A percentile compares a stretch with the other conserved stretches of the same genome.
Evolutionary conservation across 2,797 vertebrate species (phyloP).

Genomic region (Limnodromus scolopaceus): DNA sequence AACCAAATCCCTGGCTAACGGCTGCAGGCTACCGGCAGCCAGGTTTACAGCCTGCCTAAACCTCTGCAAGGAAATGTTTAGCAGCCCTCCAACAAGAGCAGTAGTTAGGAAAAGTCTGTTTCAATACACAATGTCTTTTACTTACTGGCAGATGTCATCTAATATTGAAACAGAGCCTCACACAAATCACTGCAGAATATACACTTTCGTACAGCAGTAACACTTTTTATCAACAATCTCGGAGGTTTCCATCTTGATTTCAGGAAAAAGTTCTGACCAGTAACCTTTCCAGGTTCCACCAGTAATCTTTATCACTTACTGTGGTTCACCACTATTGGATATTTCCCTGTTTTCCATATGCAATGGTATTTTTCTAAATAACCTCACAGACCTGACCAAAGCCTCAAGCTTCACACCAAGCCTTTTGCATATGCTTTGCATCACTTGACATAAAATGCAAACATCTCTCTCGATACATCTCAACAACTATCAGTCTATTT

Average conservation of each 20-base stretch:
- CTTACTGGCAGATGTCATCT: not conserved
- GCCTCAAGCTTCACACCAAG: not conserved
- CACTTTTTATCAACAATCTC: not conserved
- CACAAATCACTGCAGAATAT: not conserved
- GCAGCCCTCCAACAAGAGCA: not conserved
- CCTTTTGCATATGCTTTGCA: not conserved
- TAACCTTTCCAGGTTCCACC: not conserved
- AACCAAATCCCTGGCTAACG: not conserved
- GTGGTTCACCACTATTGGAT: not conserved
- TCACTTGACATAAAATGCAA: not conserved
- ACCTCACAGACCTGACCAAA: not conserved
- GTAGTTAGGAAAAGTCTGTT: not conserved
- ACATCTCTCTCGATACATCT: not conserved
- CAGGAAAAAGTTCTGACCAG: not conserved
- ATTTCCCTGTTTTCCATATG: not conserved
- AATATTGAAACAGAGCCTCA: not conserved
- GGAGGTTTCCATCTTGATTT: not conserved
- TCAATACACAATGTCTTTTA: not conserved
- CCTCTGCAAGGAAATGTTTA: not conserved
- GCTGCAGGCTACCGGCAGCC: not conserved
- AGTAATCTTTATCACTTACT: not conserved
- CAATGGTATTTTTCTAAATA: not conserved
- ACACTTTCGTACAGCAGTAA: not conserved
- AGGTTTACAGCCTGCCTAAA: not conserved
- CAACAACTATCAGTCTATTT: not conserved